phyloP scores from a whole-genome alignment of 2,888 invertebrate genomes.

The Taphrorychus bicolor region DNA sequence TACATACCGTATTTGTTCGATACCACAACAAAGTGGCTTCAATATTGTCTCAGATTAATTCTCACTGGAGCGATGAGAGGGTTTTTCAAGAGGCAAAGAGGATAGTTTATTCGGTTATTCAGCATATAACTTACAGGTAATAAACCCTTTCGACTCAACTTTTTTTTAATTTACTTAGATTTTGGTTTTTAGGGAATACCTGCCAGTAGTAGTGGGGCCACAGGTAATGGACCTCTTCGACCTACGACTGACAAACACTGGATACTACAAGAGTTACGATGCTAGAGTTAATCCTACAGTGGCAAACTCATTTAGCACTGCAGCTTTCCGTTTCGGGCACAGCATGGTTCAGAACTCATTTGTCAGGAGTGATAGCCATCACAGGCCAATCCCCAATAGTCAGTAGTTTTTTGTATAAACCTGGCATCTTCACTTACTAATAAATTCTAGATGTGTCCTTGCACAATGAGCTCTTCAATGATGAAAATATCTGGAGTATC shows the following conservation, averaged over 20 bases:
- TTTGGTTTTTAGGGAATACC: constrained; percentile 67
- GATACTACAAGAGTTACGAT: constrained; percentile 76
- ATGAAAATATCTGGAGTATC: constrained; percentile 74
- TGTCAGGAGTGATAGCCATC: constrained; percentile 74
- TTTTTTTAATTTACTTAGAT: not conserved
- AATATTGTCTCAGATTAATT: constrained; percentile 75
- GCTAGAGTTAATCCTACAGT: constrained; percentile 74
- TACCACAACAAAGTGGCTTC: constrained; percentile 79
- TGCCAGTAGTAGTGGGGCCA: constrained; percentile 77
- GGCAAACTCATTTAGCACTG: constrained; percentile 80
- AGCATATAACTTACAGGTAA: constrained; percentile 77
- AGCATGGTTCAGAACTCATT: constrained; percentile 83
- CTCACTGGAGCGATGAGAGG: constrained; percentile 89
- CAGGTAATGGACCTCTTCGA: constrained; percentile 81
- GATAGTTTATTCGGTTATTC: constrained; percentile 81
- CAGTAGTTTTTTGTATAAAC: constrained; percentile 51
- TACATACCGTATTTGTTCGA: constrained; percentile 78
- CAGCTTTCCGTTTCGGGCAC: constrained; percentile 87
- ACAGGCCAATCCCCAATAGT: constrained; percentile 76
- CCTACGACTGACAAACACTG: constrained; percentile 70
- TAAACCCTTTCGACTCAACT: too few relatives aligned
- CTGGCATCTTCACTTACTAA: not conserved
- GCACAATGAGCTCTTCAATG: constrained; percentile 77
- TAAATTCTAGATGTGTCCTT: constrained; percentile 75
- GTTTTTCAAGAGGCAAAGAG: constrained; percentile 84